Conservation (phyloP, 1,140 invertebrate genomes). For the Bombus balteatus region DNA sequence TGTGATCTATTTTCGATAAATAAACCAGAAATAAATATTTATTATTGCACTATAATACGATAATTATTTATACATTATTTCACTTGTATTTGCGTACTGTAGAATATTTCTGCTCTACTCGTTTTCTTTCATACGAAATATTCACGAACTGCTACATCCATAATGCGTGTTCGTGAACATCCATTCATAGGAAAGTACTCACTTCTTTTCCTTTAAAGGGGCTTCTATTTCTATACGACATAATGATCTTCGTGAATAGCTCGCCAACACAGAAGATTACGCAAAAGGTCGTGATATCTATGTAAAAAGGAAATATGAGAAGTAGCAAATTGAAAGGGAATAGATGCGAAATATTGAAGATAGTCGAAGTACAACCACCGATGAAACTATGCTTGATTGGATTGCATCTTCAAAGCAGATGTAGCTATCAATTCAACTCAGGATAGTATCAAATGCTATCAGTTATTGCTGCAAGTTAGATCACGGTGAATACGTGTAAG, state of each 20-base stretch:
- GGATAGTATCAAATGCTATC: neutral
- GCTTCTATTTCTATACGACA: neutral
- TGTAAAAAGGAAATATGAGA: neutral
- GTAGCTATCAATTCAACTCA: conserved; percentile 15
- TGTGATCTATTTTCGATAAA: no score
- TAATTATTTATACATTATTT: no score
- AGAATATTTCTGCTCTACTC: neutral
- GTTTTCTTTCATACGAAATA: neutral
- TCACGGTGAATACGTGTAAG: neutral
- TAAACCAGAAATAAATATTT: no score
- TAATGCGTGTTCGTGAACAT: neutral
- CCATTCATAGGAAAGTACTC: neutral
- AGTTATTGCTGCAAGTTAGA: neutral
- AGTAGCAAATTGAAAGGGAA: conserved; percentile 13
- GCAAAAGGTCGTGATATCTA: neutral
- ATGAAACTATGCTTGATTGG: conserved; percentile 39
- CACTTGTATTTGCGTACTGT: neutral
- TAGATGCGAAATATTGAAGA: conserved; percentile 1
- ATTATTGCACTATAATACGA: no score
- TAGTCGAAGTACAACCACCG: conserved; percentile 20
- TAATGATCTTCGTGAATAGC: conserved; percentile 18
- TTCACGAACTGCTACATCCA: neutral
- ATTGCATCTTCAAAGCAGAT: conserved; percentile 16
- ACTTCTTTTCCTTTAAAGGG: neutral
- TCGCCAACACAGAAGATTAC: neutral